phyloP scores from a whole-genome alignment of 2,888 invertebrate species.

The Caenorhabditis becei region DNA sequence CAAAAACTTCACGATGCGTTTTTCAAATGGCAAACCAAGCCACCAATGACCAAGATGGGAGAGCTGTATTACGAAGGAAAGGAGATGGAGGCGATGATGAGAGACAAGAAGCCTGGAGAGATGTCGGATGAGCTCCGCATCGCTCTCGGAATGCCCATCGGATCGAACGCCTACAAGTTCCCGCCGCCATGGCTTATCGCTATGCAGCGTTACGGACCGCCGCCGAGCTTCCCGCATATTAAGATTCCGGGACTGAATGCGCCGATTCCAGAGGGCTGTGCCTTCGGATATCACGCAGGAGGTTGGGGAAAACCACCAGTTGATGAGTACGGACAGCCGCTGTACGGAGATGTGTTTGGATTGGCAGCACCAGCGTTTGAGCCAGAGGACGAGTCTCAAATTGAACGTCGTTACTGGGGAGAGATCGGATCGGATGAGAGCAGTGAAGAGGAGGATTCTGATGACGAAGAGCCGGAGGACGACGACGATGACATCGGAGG shows the following conservation, averaged over 20 bases:
- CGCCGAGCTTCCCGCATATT: slow-evolving; percentile 97
- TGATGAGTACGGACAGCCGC: slow-evolving; percentile 96
- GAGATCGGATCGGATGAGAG: slow-evolving; percentile 93
- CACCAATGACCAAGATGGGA: slow-evolving; percentile 98
- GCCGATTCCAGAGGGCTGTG: slow-evolving; percentile 94
- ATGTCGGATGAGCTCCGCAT: slow-evolving; percentile 95
- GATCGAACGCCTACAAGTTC: slow-evolving; percentile 86
- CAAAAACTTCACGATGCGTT: slow-evolving; percentile 99
- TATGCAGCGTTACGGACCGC: slow-evolving; percentile 98
- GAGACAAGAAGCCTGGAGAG: slow-evolving; percentile 99
- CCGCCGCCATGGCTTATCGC: slow-evolving; percentile 97
- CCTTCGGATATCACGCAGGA: slow-evolving; percentile 98
- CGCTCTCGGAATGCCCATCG: slow-evolving; percentile 98
- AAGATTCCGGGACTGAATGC: slow-evolving; percentile 95
- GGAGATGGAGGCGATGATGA: slow-evolving; percentile 96
- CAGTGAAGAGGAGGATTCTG: slow-evolving; percentile 80
- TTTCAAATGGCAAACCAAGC: slow-evolving; percentile 99
- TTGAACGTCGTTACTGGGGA: slow-evolving; percentile 96
- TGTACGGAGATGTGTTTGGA: slow-evolving; percentile 99
- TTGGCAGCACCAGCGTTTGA: slow-evolving; percentile 83
- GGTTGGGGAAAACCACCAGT: slow-evolving; percentile 99
- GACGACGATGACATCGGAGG: slow-evolving; percentile 46
- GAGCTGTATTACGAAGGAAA: slow-evolving; percentile 94
- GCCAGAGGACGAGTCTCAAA: slow-evolving; percentile 88
- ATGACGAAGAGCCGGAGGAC: slow-evolving; percentile 75